Evolutionary conservation across 2,113 vertebrate genomes (phyloP).

Genomic region (Thunnus thynnus): DNA sequence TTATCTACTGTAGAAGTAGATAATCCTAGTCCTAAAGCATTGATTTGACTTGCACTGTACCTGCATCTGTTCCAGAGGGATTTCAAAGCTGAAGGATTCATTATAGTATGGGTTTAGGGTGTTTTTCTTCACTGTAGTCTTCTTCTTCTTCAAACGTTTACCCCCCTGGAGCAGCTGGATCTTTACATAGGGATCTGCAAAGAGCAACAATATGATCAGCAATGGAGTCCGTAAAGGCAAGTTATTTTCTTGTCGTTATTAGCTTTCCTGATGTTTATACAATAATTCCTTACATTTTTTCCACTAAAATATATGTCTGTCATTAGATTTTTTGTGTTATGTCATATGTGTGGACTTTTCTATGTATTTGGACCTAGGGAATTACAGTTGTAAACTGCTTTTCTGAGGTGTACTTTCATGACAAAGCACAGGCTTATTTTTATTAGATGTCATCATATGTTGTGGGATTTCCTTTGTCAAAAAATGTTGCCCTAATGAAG

Average conservation of each 20-base stretch:
- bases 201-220: slow-evolving; percentile 14
- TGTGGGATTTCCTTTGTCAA: not conserved
- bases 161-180: slow-evolving; percentile 98
- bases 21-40: not conserved
- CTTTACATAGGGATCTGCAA: slow-evolving; percentile 97
- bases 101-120: slow-evolving; percentile 98
- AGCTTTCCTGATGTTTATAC: not conserved
- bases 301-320: not conserved
- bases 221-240: not conserved
- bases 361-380: not conserved
- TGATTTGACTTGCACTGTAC: slow-evolving; percentile 74
- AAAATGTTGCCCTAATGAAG: not conserved
- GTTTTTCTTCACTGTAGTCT: slow-evolving; percentile 99
- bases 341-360: not conserved
- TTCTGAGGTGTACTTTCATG: not conserved
- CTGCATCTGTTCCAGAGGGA: slow-evolving; percentile 99
- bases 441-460: not conserved
- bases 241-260: not conserved
- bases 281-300: not conserved
- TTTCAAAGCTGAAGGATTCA: slow-evolving; percentile 99
- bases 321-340: not conserved
- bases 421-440: not conserved
- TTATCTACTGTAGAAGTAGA: too few species aligned
- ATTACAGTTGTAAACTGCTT: not conserved
- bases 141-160: slow-evolving; percentile 99